phyloP scores from a whole-genome alignment of 2,888 invertebrate genomes.

The Bruchidius siliquastri region DNA sequence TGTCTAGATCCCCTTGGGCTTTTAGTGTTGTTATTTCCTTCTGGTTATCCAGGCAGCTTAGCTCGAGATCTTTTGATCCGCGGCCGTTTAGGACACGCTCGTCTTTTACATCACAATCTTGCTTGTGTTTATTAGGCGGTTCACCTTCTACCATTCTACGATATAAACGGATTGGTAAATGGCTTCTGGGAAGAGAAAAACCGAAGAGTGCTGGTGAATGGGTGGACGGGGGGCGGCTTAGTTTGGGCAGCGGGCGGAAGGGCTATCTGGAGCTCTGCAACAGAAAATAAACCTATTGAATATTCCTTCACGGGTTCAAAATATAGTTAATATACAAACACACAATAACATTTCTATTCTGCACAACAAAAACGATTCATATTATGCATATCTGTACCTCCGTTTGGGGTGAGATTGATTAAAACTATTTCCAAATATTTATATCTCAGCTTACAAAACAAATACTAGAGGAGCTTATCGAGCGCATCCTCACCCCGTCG shows the following conservation, averaged over 20 bases:
- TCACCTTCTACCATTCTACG: slow-evolving; percentile 91
- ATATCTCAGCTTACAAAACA: too few species aligned
- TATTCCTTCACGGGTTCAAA: too few species aligned
- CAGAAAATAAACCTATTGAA: slow-evolving; percentile 8
- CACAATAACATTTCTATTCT: too few species aligned
- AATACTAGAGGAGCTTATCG: too few species aligned
- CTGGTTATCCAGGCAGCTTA: slow-evolving; percentile 29
- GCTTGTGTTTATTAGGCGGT: slow-evolving; percentile 64
- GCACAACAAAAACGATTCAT: too few species aligned
- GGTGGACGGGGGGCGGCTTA: slow-evolving; percentile 20
- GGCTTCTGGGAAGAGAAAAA: background rate
- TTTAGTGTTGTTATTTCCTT: slow-evolving; percentile 34
- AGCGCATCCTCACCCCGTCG: too few species aligned
- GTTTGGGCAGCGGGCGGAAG: slow-evolving; percentile 41
- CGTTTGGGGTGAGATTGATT: too few species aligned
- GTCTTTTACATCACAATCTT: slow-evolving; percentile 85
- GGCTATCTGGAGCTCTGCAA: slow-evolving; percentile 38
- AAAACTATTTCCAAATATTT: too few species aligned
- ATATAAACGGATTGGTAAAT: slow-evolving; percentile 36
- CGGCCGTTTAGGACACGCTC: slow-evolving; percentile 74
- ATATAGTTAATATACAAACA: too few species aligned
- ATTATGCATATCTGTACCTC: too few species aligned
- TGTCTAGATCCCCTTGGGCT: slow-evolving; percentile 55
- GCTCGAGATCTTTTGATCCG: slow-evolving; percentile 62
- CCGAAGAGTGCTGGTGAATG: slow-evolving; percentile 10